phyloP scores from a whole-genome alignment of 2,888 invertebrate species.

The Ariolimax columbianus region DNA sequence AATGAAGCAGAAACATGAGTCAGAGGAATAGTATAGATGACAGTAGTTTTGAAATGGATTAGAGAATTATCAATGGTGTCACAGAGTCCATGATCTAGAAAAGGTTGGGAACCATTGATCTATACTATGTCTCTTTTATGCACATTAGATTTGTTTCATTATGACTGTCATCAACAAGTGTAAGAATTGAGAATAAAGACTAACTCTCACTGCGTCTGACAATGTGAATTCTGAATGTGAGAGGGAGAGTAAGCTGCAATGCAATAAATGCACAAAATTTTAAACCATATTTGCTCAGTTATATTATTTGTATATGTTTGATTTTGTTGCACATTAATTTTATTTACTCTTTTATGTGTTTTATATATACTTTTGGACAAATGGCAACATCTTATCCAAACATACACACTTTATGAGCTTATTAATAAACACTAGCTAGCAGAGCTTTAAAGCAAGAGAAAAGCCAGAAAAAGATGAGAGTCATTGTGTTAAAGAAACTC shows the following conservation, averaged over 20 bases:
- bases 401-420: no score
- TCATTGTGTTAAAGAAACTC: no score
- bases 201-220: not conserved
- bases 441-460: no score
- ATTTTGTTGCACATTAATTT: not conserved
- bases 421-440: no score
- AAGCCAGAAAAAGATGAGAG: no score
- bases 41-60: no score
- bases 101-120: no score
- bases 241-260: not conserved
- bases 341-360: not conserved
- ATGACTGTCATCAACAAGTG: not conserved
- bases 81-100: not conserved
- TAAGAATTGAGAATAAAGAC: not conserved
- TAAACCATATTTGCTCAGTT: conserved; percentile 7
- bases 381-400: not conserved
- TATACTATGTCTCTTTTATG: not conserved
- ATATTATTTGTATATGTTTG: conserved; percentile 34
- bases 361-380: not conserved
- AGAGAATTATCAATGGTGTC: no score
- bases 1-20: no score
- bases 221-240: not conserved
- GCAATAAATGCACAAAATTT: conserved; percentile 7
- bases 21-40: no score
- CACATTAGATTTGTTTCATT: not conserved